These are phyloP conservation scores for Calonectris borealis DNA, from an alignment of 2,113 vertebrate genomes.

Conservation along the genomic window DNA sequence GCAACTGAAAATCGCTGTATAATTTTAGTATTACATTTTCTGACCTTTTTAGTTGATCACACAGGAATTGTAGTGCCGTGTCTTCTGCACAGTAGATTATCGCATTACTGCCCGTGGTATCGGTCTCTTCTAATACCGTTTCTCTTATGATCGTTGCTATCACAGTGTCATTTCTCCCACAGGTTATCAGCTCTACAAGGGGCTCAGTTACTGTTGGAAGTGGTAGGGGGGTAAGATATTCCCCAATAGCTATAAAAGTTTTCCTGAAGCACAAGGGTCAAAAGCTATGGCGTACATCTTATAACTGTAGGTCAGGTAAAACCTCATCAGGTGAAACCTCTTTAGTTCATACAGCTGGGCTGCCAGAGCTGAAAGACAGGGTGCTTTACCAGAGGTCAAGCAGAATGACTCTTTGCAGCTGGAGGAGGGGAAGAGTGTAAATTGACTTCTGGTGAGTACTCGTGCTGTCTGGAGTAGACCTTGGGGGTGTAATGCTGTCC, in stretches of 20 bases:
- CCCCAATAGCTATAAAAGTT: background rate
- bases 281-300: accelerated
- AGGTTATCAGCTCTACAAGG: background rate
- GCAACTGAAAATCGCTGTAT: slow-evolving; percentile 24
- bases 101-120: background rate
- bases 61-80: background rate
- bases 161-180: background rate
- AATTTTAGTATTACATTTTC: slow-evolving; percentile 45
- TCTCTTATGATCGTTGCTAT: background rate
- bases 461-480: background rate
- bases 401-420: background rate
- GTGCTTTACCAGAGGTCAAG: background rate
- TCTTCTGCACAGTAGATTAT: slow-evolving; percentile 35
- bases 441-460: background rate
- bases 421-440: background rate
- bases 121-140: background rate
- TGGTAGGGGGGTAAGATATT: background rate
- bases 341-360: background rate
- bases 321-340: background rate
- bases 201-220: background rate
- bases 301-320: background rate
- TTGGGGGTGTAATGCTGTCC: background rate
- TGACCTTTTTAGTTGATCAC: slow-evolving; percentile 20
- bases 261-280: accelerated
- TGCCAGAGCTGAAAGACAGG: background rate